A percentile compares a stretch with the other conserved stretches of the same genome.
phyloP scores from a whole-genome alignment of 35 echinoderm and acorn worm species.

The Patiria miniata region DNA sequence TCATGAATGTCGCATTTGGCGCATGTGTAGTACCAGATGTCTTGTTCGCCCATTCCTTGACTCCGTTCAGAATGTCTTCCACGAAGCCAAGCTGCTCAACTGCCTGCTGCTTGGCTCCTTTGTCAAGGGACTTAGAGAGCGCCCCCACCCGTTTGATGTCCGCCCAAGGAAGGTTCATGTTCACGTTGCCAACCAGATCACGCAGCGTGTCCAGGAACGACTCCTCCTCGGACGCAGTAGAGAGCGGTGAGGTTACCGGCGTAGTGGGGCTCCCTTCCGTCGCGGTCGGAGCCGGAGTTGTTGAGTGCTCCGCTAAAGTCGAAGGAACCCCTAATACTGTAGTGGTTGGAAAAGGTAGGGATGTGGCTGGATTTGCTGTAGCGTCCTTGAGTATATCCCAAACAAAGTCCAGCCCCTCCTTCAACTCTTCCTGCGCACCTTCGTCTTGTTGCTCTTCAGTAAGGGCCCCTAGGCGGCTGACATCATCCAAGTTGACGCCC shows the following conservation, averaged over 20 bases:
- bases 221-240: not conserved
- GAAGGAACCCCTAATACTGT: too few relatives aligned
- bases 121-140: not conserved
- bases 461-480: too few relatives aligned
- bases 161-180: not conserved
- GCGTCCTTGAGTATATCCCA: too few relatives aligned
- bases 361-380: too few relatives aligned
- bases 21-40: not conserved
- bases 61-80: not conserved
- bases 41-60: not conserved
- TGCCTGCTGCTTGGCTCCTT: not conserved
- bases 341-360: too few relatives aligned
- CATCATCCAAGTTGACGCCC: too few relatives aligned
- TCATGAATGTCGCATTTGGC: not conserved
- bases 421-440: too few relatives aligned
- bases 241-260: not conserved
- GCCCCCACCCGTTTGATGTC: slow-evolving; percentile 5
- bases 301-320: too few relatives aligned
- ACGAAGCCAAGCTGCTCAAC: not conserved
- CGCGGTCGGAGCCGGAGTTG: too few relatives aligned
- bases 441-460: too few relatives aligned
- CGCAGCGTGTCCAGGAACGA: not conserved
- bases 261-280: not conserved
- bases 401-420: too few relatives aligned
- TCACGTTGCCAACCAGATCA: not conserved